Evolutionary conservation across 2,888 invertebrate genomes (phyloP), one percentile per base, ranked within the genome.

Genomic region (Acrobasis consociella): DNA sequence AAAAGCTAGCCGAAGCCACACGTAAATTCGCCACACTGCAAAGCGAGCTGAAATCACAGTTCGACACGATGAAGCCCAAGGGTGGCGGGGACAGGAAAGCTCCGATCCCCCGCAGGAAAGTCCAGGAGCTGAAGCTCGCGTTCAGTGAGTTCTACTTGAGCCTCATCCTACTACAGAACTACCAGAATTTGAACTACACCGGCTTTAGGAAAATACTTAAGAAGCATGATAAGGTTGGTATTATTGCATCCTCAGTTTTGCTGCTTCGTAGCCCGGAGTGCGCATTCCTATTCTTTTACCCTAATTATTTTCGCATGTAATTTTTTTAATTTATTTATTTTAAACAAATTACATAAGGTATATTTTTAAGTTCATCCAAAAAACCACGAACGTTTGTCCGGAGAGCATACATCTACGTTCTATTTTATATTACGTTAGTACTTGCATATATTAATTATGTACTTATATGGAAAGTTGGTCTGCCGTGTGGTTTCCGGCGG

Each of bases 201-300:
- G 99, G 99, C 1, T 99, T 99, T 93, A 94, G 99, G 68, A 99
- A 99, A 91, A 99, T 99, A 81, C 94, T 99, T 67, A 99, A 99
- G 88, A 99, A 99, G 88, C 99, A 99, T 85, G 99, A 99, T 89
- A 99, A 99, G 95, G 98, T 98, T 86, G 63, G 74, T 59, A 13
- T 37, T 1, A 15, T 22, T 58, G 63, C 10, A 39, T 39, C 7
- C 10, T 22, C 22, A 22, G 22, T 3, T 22, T 22, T 22, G 22
- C 22, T 22, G 22, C 22, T 22, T 22, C 22, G 22, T 2, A 22
- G 22, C 22, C 22, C 22, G 22, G 3, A 22, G 22, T 22, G n/a
- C n/a, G n/a, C n/a, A n/a, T n/a, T n/a, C n/a, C n/a, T n/a, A n/a
- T n/a, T n/a, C n/a, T n/a, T n/a, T n/a, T n/a, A n/a, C n/a, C n/a